phyloP scores from a whole-genome alignment of 2,797 vertebrate genomes.

The Chaunax sp. region DNA sequence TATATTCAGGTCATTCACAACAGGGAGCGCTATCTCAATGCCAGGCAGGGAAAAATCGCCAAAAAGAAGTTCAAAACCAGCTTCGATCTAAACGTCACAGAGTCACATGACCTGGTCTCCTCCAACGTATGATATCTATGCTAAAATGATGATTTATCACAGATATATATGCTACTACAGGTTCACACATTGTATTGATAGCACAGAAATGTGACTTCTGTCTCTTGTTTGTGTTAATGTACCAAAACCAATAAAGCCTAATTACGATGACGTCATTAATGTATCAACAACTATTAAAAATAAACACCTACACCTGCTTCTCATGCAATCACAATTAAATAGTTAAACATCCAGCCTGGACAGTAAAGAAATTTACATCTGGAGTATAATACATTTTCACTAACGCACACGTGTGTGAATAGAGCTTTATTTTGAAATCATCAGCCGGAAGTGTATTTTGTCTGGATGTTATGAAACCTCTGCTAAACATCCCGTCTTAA shows the following conservation, averaged over 20 bases:
- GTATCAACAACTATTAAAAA: constrained; percentile 2
- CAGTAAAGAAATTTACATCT: too few relatives aligned
- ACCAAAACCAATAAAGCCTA: neutral
- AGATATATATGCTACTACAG: neutral
- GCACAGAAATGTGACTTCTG: constrained; percentile 18
- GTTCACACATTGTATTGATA: constrained; percentile 20
- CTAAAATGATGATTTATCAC: neutral
- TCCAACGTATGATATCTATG: constrained; percentile 87
- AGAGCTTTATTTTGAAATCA: neutral
- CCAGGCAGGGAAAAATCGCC: constrained; percentile 71
- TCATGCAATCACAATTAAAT: neutral
- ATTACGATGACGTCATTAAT: neutral
- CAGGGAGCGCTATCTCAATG: constrained; percentile 83
- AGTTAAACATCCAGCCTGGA: neutral
- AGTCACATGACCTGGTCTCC: constrained; percentile 87
- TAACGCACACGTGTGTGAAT: neutral
- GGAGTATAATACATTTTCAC: neutral
- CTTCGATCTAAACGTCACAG: constrained; percentile 73
- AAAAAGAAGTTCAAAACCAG: constrained; percentile 83
- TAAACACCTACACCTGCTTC: neutral
- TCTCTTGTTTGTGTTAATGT: constrained; percentile 2
- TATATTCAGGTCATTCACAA: constrained; percentile 91
- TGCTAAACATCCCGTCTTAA: neutral
- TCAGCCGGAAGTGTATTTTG: neutral
- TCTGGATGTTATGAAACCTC: neutral